Base-by-base conservation (phyloP, 1,140 invertebrate species). In the Pomacea maculata region DNA sequence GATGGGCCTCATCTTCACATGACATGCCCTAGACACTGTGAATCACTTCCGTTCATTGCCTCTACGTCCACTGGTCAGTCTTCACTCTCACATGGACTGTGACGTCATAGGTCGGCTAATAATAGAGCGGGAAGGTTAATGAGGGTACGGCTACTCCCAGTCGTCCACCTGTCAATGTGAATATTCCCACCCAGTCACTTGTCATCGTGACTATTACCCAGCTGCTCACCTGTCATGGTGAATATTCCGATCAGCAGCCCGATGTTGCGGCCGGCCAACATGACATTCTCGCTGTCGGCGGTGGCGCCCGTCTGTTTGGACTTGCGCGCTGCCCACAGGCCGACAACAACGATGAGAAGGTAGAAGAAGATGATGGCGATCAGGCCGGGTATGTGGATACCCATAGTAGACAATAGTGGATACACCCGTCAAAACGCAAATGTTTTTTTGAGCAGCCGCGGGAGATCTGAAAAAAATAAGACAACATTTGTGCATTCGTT, bases 231-330 rank as follows among this genome's bases (percentile, higher is more conserved):
- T 91, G 98, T 99, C 98, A 99, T 99, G 21, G 98, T 99, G 87
- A 99, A 99, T 82, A 98, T 97, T 29, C 98, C 98, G 68, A 99
- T 97, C 86, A 99, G 96, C 7, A 98, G 55, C 9, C 98, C 97
- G 86, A 99, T 99, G 87, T 97, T 98, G 74, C 98, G 93, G 1
- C 97, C 97, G 0, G 98, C 98, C 85, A 99, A 91, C 97, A 99
- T 99, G 21, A 99, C 97, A 91, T 98, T 97, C 92, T 98, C 97
- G 52, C 92, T 93, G 88, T 98, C 90, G 9, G 86, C 81, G 15
- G 90, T 85, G 15, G 68, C 75, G 52, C 82, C 87, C 4, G 80
- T 85, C 75, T 80, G 82, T 76, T 86, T 91, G 81, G 95, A 94
- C 92, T 98, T 98, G 85, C 96, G 93, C 34, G 95, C 97, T 10